Evolutionary conservation across 2,797 vertebrate species (phyloP).

Genomic region (Cynopterus sphinx): DNA sequence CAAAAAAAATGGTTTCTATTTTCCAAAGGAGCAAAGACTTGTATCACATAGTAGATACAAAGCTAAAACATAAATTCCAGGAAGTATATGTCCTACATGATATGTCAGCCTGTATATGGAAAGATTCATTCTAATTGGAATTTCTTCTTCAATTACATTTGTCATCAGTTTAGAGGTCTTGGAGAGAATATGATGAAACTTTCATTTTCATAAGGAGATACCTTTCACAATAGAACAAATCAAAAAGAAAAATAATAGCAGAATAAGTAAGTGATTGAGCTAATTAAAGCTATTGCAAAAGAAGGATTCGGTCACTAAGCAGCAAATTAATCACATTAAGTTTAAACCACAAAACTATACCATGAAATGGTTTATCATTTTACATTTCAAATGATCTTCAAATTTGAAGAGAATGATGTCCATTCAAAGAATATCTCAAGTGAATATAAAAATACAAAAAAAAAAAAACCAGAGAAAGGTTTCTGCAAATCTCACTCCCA

Average conservation of each 20-base stretch:
- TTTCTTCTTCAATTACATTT: constrained; percentile 17
- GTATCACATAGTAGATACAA: not conserved
- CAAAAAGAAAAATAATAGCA: constrained; percentile 30
- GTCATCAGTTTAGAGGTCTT: not conserved
- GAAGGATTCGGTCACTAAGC: not conserved
- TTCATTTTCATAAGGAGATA: constrained; percentile 45
- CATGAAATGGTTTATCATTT: not conserved
- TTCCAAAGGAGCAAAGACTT: not conserved
- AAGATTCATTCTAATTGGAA: constrained; percentile 30
- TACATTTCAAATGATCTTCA: not conserved
- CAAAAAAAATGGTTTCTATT: not conserved
- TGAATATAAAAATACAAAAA: constrained; percentile 15
- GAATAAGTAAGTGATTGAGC: constrained; percentile 11
- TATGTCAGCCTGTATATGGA: not conserved
- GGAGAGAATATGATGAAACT: not conserved
- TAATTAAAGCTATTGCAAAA: constrained; percentile 26
- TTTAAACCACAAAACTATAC: not conserved
- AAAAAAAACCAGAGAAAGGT: not conserved
- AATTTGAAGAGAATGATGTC: constrained; percentile 12
- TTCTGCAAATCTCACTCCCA: not conserved
- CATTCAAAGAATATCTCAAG: not conserved
- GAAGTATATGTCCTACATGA: constrained; percentile 23
- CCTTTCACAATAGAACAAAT: constrained; percentile 30
- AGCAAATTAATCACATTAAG: not conserved
- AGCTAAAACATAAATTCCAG: constrained; percentile 25